A percentile compares a stretch with the other conserved stretches of the same genome.
These are phyloP conservation scores for Apocheima hispidaria DNA, from an alignment of 2,888 invertebrate genomes.

Conservation along the genomic window DNA sequence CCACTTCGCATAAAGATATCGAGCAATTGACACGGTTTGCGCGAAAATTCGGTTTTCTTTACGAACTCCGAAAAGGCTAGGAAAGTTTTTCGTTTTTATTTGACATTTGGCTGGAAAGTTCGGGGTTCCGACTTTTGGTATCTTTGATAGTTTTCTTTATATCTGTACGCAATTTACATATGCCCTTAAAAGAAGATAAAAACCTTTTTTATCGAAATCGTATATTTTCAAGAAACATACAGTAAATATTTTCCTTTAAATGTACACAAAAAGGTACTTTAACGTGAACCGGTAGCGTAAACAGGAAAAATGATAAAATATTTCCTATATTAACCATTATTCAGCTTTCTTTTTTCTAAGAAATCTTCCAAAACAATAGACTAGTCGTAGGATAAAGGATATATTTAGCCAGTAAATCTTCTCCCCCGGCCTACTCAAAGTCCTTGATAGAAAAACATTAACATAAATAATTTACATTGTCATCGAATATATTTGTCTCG, in stretches of 20 bases:
- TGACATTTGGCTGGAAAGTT: slow-evolving; percentile 16
- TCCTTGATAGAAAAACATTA: slow-evolving; percentile 30
- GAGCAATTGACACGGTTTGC: slow-evolving; percentile 24
- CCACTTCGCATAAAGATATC: slow-evolving; percentile 22
- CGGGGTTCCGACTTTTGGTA: slow-evolving; percentile 3
- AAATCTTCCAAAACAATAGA: slow-evolving; percentile 51
- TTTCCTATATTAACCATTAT: slow-evolving; percentile 50
- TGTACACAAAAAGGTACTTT: slow-evolving; percentile 27
- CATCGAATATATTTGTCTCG: slow-evolving; percentile 21
- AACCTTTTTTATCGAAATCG: not conserved
- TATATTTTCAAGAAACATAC: slow-evolving; percentile 12
- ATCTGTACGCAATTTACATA: slow-evolving; percentile 6
- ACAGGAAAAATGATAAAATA: slow-evolving; percentile 49
- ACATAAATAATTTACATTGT: slow-evolving; percentile 35
- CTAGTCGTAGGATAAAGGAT: slow-evolving; percentile 42
- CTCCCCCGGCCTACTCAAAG: slow-evolving; percentile 30
- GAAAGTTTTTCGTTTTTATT: slow-evolving; percentile 23
- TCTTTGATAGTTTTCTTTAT: slow-evolving; percentile 10
- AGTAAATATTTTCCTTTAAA: not conserved
- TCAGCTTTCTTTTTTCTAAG: slow-evolving; percentile 49
- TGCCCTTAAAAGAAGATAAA: not conserved
- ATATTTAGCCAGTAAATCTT: slow-evolving; percentile 35
- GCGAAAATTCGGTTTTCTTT: slow-evolving; percentile 22
- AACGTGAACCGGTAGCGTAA: slow-evolving; percentile 44
- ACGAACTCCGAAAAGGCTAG: slow-evolving; percentile 14